A percentile compares a stretch with the other conserved stretches of the same genome.
phyloP scores from a whole-genome alignment of 2,113 vertebrate species.

The Ia io region DNA sequence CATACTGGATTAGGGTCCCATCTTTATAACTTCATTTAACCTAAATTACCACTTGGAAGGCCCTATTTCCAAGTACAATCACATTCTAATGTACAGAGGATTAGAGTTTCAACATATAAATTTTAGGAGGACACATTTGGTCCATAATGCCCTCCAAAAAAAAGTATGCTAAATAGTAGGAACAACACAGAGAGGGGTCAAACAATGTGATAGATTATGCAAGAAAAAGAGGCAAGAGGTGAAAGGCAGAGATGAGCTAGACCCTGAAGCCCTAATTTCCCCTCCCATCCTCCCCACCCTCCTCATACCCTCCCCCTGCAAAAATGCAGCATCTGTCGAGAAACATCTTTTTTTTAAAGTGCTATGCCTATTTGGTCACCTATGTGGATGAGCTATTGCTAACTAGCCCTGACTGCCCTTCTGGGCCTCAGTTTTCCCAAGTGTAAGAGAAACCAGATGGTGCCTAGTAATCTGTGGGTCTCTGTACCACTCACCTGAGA shows the following conservation, averaged over 20 bases:
- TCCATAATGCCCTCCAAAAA: neutral
- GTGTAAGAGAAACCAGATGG: neutral
- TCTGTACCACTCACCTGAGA: neutral
- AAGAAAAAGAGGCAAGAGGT: neutral
- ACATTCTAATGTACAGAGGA: neutral
- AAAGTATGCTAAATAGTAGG: neutral
- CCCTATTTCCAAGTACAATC: neutral
- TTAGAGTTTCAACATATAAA: neutral
- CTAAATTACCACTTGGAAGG: neutral
- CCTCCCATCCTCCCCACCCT: too few species aligned
- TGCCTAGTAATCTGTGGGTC: neutral
- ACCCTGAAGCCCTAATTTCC: neutral
- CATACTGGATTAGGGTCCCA: neutral
- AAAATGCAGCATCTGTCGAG: neutral
- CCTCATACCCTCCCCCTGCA: fast-evolving
- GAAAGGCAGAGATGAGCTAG: neutral
- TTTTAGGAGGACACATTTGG: neutral
- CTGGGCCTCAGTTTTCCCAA: neutral
- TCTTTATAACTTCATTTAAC: neutral
- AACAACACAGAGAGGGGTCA: neutral
- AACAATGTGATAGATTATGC: neutral
- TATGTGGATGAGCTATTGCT: neutral
- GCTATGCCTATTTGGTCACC: neutral
- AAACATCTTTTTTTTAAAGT: neutral
- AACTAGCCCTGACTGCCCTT: neutral